These are phyloP conservation scores for Phocides pigmalion DNA, from an alignment of 1,140 invertebrate genomes.

Conservation along the genomic window DNA sequence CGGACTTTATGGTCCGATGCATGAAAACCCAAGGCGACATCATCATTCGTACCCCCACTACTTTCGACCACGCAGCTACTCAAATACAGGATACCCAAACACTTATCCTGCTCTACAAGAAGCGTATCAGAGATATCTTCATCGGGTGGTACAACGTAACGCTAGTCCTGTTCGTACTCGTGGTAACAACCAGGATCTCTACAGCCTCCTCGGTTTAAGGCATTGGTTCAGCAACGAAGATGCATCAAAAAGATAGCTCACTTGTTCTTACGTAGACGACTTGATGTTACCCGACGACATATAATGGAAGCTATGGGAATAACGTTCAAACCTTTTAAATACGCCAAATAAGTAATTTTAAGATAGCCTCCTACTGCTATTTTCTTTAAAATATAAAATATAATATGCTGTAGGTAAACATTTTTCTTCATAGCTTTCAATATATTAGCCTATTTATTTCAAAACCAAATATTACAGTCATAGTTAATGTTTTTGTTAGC, in stretches of 20 bases:
- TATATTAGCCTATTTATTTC: conserved; percentile 82
- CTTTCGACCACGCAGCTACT: conserved; percentile 58
- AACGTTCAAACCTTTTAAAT: conserved; percentile 41
- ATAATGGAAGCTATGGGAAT: conserved; percentile 78
- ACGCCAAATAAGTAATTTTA: conserved; percentile 34
- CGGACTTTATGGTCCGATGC: conserved; percentile 63
- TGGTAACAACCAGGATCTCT: conserved; percentile 66
- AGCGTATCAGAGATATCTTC: conserved; percentile 58
- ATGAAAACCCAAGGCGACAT: conserved; percentile 70
- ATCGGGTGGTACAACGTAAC: conserved; percentile 54
- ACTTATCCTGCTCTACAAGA: conserved; percentile 45
- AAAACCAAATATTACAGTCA: conserved; percentile 83
- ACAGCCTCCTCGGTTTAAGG: conserved; percentile 71
- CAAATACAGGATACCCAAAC: conserved; percentile 44
- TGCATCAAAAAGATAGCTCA: conserved; percentile 75
- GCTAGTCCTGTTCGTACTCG: conserved; percentile 56
- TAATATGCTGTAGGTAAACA: conserved; percentile 33
- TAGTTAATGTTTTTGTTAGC: conserved; percentile 75
- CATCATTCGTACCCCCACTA: conserved; percentile 76
- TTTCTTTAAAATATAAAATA: conserved; percentile 28
- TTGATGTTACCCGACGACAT: conserved; percentile 81
- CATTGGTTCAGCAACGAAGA: conserved; percentile 79
- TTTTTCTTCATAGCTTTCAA: conserved; percentile 73
- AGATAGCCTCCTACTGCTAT: conserved; percentile 25
- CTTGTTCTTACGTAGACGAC: conserved; percentile 56